Evolutionary conservation across 2,888 invertebrate species (phyloP).

Genomic region (Rhimphoctona megacephalus): DNA sequence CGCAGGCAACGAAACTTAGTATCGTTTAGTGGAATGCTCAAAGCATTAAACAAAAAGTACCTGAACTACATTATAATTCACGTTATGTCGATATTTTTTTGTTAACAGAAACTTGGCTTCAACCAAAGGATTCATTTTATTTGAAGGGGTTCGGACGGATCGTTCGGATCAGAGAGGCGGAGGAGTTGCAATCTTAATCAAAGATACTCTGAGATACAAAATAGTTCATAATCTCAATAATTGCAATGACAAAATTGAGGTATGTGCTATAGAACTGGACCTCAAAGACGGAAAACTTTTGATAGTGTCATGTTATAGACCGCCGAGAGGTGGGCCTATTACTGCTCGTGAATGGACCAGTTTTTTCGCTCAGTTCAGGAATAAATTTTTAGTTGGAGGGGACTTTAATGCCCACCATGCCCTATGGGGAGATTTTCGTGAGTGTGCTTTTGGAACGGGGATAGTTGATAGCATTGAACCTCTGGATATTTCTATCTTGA

Average conservation of each 20-base stretch:
- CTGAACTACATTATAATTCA: slow-evolving; percentile 42
- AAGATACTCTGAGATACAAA: slow-evolving; percentile 35
- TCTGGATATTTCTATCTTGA: slow-evolving; percentile 26
- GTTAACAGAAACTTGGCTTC: slow-evolving; percentile 59
- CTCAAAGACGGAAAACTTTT: slow-evolving; percentile 36
- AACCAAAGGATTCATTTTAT: slow-evolving; percentile 5
- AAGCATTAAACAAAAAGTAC: slow-evolving; percentile 46
- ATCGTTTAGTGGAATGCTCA: slow-evolving; percentile 54
- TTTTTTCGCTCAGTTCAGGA: slow-evolving; percentile 56
- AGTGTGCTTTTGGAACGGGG: slow-evolving; percentile 11
- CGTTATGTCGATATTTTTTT: slow-evolving; percentile 43
- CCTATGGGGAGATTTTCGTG: slow-evolving; percentile 39
- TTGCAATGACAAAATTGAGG: slow-evolving; percentile 41
- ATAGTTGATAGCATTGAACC: slow-evolving; percentile 27
- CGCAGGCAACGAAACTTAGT: neutral
- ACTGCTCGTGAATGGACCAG: slow-evolving; percentile 25
- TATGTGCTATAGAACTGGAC: slow-evolving; percentile 52
- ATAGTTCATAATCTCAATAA: slow-evolving; percentile 17
- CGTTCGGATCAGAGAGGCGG: slow-evolving; percentile 17
- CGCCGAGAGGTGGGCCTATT: neutral
- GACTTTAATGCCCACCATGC: slow-evolving; percentile 58
- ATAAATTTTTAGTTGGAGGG: slow-evolving; percentile 43
- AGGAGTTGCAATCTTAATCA: slow-evolving; percentile 46
- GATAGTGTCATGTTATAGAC: slow-evolving; percentile 51
- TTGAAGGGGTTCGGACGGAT: slow-evolving; percentile 54